phyloP scores from a whole-genome alignment of 1,140 invertebrate species.

The Harpegnathos saltator region DNA sequence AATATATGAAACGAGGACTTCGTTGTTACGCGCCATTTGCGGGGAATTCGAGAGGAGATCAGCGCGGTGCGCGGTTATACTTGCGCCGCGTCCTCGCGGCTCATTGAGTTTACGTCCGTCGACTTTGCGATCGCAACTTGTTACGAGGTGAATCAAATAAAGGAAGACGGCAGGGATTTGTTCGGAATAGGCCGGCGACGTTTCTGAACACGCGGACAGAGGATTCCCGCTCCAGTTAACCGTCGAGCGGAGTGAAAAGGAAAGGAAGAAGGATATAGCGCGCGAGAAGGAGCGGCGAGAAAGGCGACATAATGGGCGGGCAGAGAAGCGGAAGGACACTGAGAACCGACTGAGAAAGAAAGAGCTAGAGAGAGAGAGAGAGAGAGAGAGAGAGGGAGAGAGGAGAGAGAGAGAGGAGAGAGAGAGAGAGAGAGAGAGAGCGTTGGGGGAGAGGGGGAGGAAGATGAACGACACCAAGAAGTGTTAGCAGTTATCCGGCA shows the following conservation, averaged over 20 bases:
- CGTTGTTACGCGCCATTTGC: slow-evolving; percentile 6
- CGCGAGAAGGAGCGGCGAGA: not conserved
- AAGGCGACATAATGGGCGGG: slow-evolving; percentile 4
- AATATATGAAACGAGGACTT: slow-evolving; percentile 8
- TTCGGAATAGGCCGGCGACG: not conserved
- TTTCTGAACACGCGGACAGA: not conserved
- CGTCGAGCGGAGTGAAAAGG: not conserved
- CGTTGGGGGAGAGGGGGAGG: slow-evolving; percentile 3
- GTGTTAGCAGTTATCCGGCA: slow-evolving; percentile 67
- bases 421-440: not conserved
- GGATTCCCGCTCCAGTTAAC: slow-evolving; percentile 25
- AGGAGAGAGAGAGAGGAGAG: slow-evolving; percentile 2
- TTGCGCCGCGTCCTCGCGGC: not conserved
- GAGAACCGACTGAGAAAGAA: not conserved
- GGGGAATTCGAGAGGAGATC: not conserved
- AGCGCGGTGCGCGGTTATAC: not conserved
- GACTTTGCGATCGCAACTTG: not conserved
- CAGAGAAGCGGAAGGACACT: not conserved
- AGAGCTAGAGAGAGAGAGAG: not conserved
- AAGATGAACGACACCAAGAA: slow-evolving; percentile 40
- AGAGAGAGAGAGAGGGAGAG: not conserved
- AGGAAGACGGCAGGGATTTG: slow-evolving; percentile 1
- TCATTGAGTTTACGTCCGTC: not conserved
- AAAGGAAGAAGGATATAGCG: slow-evolving; percentile 6
- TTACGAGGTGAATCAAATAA: slow-evolving; percentile 12